A percentile compares a stretch with the other conserved stretches of the same genome.
phyloP scores from a whole-genome alignment of 2,888 invertebrate species.

The Agonopterix arenella region DNA sequence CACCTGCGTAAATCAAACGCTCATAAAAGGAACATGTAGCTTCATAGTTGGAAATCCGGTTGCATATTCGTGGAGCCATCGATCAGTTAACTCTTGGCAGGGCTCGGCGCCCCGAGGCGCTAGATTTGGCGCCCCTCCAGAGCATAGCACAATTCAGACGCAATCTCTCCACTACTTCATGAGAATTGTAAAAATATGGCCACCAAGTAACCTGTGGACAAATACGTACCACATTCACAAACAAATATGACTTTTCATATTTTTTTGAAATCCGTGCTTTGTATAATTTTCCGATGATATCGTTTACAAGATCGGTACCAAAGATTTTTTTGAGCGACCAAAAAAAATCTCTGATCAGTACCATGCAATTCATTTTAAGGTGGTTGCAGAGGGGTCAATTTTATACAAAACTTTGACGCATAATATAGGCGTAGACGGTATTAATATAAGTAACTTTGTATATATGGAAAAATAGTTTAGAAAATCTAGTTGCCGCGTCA shows the following conservation, averaged over 20 bases:
- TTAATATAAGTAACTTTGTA: no score
- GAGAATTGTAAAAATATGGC: constrained; percentile 9
- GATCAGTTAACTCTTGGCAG: constrained; percentile 27
- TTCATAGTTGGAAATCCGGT: constrained; percentile 17
- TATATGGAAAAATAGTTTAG: no score
- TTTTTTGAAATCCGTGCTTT: not conserved
- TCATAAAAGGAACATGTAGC: constrained; percentile 8
- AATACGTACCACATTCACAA: not conserved
- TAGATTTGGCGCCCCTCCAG: constrained; percentile 23
- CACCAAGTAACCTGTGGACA: constrained; percentile 4
- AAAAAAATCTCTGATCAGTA: no score
- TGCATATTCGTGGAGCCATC: constrained; percentile 23
- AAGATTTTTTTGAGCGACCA: no score
- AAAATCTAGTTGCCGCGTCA: no score
- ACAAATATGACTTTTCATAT: not conserved
- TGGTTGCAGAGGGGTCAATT: no score
- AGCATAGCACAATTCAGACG: constrained; percentile 11
- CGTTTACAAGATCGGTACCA: no score
- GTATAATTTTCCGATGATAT: no score
- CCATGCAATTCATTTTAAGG: no score
- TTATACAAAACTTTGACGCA: no score
- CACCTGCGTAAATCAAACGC: constrained; percentile 5
- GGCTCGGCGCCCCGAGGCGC: constrained; percentile 16
- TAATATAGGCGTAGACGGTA: no score
- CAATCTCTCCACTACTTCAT: constrained; percentile 17